phyloP scores from a whole-genome alignment of 92 coral and sea anemone species.

The Paragorgia papillata region DNA sequence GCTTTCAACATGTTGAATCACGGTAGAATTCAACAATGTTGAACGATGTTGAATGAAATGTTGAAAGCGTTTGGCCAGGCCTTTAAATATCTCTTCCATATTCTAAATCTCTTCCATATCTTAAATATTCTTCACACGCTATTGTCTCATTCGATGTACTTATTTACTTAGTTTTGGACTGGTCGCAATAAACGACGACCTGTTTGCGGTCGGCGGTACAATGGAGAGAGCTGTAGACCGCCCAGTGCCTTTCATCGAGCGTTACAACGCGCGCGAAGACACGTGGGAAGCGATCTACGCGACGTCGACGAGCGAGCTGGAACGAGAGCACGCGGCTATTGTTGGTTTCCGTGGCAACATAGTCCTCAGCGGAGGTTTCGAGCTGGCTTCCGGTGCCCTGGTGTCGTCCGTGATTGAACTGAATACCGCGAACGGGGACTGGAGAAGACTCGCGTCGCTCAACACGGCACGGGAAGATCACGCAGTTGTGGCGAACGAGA shows the following conservation, averaged over 20 bases:
- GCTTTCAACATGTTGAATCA: too few relatives aligned
- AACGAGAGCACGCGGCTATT: conserved; percentile 72
- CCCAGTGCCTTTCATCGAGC: conserved; percentile 74
- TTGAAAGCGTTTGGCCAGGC: too few relatives aligned
- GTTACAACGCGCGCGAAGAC: conserved; percentile 67
- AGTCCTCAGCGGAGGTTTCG: conserved; percentile 65
- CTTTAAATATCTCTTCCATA: too few relatives aligned
- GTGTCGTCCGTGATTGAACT: conserved; percentile 64
- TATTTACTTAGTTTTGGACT: conserved; percentile 66
- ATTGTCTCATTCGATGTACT: too few relatives aligned
- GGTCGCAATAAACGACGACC: conserved; percentile 41
- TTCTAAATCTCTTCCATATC: too few relatives aligned
- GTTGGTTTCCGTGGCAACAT: conserved; percentile 58
- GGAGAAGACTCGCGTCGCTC: conserved; percentile 49
- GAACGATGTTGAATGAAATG: too few relatives aligned
- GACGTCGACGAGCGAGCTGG: conserved; percentile 50
- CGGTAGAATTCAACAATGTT: too few relatives aligned
- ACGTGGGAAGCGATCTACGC: conserved; percentile 66
- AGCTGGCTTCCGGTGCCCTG: conserved; percentile 45
- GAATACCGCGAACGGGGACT: conserved; percentile 27
- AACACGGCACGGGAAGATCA: conserved; percentile 75
- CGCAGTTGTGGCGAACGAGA: conserved; percentile 64
- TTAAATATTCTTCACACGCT: too few relatives aligned
- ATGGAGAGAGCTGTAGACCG: conserved; percentile 68
- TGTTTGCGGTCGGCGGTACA: conserved; percentile 82